Conservation (phyloP, 2,797 vertebrate species). For the Fratercula arctica region DNA sequence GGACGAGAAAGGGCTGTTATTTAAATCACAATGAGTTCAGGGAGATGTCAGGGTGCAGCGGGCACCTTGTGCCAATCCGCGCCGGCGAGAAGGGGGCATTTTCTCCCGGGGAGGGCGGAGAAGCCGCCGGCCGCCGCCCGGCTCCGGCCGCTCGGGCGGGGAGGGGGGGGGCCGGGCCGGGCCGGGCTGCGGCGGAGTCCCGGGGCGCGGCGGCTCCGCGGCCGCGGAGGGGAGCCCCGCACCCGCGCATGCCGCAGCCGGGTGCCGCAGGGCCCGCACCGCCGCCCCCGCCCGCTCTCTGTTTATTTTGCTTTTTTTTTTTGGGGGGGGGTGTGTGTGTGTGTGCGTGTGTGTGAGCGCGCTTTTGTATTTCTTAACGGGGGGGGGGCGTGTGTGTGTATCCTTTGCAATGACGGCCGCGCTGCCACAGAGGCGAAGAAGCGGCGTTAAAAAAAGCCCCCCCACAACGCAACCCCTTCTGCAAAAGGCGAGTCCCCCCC, state of each 20-base stretch:
- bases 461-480: not conserved
- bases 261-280: conserved; percentile 21
- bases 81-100: not conserved
- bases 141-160: not conserved
- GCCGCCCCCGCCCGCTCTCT: not conserved
- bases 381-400: no score
- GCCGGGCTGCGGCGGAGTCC: not conserved
- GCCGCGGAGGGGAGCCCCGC: conserved; percentile 22
- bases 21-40: conserved; percentile 69
- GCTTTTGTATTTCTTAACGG: not conserved
- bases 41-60: conserved; percentile 55
- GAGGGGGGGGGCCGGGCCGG: not conserved
- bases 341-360: not conserved
- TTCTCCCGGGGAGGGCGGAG: not conserved
- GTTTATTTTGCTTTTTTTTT: no score
- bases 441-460: not conserved
- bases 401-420: not conserved
- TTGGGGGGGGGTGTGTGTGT: not conserved
- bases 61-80: conserved; percentile 35
- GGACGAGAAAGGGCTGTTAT: conserved; percentile 59
- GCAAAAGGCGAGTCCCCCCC: not conserved
- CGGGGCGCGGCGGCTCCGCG: not conserved
- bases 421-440: not conserved
- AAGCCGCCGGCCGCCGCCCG: not conserved
- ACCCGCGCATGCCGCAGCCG: conserved; percentile 19